Evolutionary conservation across 2,113 vertebrate species (phyloP).

Genomic region (Epinephelus moara): DNA sequence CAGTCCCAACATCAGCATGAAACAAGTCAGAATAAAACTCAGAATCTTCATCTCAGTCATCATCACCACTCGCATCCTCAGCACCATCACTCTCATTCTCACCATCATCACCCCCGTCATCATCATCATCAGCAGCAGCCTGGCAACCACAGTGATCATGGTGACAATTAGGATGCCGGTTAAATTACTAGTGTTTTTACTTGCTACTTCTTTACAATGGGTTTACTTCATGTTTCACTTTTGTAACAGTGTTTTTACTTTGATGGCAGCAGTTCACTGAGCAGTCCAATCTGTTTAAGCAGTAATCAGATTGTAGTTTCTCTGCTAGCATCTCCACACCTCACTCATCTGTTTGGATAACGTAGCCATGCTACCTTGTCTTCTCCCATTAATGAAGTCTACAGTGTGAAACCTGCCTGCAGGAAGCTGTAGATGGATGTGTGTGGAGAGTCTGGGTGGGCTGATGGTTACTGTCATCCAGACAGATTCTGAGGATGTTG

Average conservation of each 20-base stretch:
- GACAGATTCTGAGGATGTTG: slow-evolving; percentile 20
- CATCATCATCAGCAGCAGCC: not conserved
- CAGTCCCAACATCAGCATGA: slow-evolving; percentile 7
- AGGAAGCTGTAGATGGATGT: slow-evolving; percentile 74
- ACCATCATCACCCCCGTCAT: not conserved
- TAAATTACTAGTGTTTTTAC: not conserved
- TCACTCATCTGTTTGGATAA: slow-evolving; percentile 20
- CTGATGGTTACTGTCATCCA: not conserved
- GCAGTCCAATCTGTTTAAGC: not conserved
- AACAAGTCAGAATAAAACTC: slow-evolving; percentile 9
- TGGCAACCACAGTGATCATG: slow-evolving; percentile 1
- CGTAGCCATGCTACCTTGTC: not conserved
- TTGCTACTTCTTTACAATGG: not conserved
- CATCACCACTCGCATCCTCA: not conserved
- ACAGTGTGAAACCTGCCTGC: slow-evolving; percentile 68
- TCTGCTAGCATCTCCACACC: not conserved
- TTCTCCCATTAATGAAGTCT: slow-evolving; percentile 73
- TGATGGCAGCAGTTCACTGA: not conserved
- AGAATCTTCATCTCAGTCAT: not conserved
- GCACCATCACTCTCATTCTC: not conserved
- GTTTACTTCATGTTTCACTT: not conserved
- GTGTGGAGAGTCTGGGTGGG: slow-evolving; percentile 32
- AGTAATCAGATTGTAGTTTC: slow-evolving; percentile 6
- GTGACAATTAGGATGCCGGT: not conserved
- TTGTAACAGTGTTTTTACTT: not conserved